These are phyloP conservation scores for Macrotis lagotis DNA, from an alignment of 2,113 vertebrate species.

Conservation along the genomic window DNA sequence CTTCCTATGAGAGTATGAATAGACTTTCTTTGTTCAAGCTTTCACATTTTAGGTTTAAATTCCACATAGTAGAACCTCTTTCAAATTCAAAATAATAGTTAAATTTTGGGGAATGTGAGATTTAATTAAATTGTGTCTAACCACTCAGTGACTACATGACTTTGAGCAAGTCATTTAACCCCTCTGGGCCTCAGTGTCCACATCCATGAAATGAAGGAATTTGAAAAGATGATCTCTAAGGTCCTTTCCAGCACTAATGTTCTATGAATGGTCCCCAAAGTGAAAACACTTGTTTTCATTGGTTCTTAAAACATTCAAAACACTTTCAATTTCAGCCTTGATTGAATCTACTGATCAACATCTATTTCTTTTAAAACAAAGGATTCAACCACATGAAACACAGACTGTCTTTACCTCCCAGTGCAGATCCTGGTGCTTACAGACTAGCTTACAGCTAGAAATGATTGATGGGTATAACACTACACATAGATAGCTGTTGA, in stretches of 20 bases:
- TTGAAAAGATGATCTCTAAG: not conserved
- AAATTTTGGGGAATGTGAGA: not conserved
- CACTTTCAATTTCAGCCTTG: constrained; percentile 42
- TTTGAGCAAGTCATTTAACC: not conserved
- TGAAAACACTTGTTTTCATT: not conserved
- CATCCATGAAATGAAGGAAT: not conserved
- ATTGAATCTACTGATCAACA: not conserved
- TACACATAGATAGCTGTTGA: not conserved
- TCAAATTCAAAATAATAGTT: constrained; percentile 13
- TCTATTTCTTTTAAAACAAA: not conserved
- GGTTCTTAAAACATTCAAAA: not conserved
- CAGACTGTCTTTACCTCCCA: not conserved
- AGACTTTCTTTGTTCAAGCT: not conserved
- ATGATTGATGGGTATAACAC: not conserved
- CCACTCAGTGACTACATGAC: constrained; percentile 18
- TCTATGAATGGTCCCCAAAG: not conserved
- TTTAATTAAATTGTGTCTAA: constrained; percentile 1
- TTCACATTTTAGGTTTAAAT: constrained; percentile 36
- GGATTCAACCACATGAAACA: not conserved
- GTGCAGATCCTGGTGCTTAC: not conserved
- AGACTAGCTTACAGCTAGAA: not conserved
- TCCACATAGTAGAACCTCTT: not conserved
- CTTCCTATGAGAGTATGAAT: not conserved
- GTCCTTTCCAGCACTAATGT: not conserved
- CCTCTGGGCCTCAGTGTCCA: not conserved